phyloP scores from a whole-genome alignment of 2,113 vertebrate genomes.

The Myxocyprinus asiaticus region DNA sequence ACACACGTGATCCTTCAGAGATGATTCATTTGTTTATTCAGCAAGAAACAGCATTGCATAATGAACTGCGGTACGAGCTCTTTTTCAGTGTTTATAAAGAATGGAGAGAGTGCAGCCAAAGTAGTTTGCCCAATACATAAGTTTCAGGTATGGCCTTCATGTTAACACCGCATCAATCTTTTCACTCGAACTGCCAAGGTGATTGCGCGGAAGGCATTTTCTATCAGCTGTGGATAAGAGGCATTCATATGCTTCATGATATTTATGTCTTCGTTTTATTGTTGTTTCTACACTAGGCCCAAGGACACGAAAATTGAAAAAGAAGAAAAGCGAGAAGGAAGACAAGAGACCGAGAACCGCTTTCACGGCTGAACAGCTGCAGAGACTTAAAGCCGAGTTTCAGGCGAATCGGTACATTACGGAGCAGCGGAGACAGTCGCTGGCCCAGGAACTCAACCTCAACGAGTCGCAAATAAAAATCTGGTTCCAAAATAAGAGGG shows the following conservation, averaged over 20 bases:
- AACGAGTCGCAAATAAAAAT: conserved; percentile 94
- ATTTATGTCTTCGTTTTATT: conserved; percentile 73
- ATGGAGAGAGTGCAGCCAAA: not conserved
- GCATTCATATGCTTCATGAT: conserved; percentile 52
- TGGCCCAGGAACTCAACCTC: conserved; percentile 89
- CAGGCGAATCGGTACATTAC: conserved; percentile 91
- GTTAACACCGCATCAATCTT: not conserved
- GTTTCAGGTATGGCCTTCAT: not conserved
- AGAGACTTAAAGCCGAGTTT: conserved; percentile 89
- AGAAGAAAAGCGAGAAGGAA: conserved; percentile 91
- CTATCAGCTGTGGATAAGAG: conserved; percentile 4
- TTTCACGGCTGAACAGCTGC: conserved; percentile 92
- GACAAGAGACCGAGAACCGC: conserved; percentile 91
- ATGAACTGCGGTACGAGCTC: not conserved
- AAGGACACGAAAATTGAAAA: conserved; percentile 96
- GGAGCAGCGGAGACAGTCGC: conserved; percentile 86
- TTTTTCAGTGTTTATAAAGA: conserved; percentile 2
- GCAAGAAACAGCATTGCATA: not conserved
- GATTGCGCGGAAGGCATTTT: not conserved
- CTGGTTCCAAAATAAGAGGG: conserved; percentile 93
- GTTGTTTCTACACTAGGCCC: conserved; percentile 88
- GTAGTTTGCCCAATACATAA: no score
- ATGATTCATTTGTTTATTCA: conserved; percentile 9
- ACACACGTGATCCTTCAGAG: not conserved
- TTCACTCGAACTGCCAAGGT: conserved; percentile 6